phyloP scores from a whole-genome alignment of 2,797 vertebrate species.

The Crocodylus rhombifer region DNA sequence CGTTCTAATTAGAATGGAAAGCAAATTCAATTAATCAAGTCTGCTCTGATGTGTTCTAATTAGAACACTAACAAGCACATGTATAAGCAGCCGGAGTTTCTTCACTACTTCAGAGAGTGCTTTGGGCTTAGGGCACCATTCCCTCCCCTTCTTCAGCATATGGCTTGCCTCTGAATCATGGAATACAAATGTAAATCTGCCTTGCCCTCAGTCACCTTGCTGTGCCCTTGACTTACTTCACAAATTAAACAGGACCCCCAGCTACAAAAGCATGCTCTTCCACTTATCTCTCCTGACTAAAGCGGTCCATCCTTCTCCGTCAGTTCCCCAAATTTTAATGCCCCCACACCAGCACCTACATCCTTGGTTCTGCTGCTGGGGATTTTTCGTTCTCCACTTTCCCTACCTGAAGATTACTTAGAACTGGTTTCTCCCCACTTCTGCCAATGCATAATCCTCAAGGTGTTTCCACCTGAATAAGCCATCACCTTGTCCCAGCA shows the following conservation, averaged over 20 bases:
- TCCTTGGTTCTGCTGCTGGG: neutral
- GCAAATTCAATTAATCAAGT: too few relatives aligned
- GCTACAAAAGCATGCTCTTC: neutral
- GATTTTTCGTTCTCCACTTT: neutral
- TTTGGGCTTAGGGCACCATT: neutral
- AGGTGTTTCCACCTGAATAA: neutral
- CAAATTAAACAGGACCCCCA: neutral
- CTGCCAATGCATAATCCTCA: neutral
- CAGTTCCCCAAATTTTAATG: neutral
- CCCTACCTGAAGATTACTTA: neutral
- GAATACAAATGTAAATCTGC: neutral
- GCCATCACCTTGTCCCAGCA: fast-evolving
- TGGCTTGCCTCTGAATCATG: neutral
- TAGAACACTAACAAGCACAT: too few relatives aligned
- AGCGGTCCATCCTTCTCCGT: neutral
- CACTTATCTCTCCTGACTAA: neutral
- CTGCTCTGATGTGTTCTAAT: too few relatives aligned
- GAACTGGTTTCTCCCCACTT: neutral
- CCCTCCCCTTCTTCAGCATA: neutral
- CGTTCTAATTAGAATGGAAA: too few relatives aligned
- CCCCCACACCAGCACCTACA: neutral
- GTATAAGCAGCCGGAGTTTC: neutral
- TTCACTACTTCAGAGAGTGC: neutral
- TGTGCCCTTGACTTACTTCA: neutral
- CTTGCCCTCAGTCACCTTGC: neutral